phyloP scores from a whole-genome alignment of 2,113 vertebrate genomes.

The Puma concolor region DNA sequence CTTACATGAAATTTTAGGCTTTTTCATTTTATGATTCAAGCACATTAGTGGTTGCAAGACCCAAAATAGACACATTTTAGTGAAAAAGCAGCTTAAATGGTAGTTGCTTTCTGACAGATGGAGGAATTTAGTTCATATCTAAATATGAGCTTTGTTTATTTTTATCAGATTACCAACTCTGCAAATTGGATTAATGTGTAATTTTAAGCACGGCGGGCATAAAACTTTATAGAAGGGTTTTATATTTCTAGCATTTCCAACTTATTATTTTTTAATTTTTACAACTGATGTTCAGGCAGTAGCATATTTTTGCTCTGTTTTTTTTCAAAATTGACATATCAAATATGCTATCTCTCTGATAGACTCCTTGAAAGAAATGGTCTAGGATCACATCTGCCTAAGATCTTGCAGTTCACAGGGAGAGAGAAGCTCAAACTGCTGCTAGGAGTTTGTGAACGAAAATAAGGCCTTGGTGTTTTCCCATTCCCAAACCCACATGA shows the following conservation, averaged over 20 bases:
- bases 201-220: constrained; percentile 63
- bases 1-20: constrained; percentile 65
- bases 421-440: not conserved
- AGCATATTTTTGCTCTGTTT: constrained; percentile 23
- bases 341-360: constrained; percentile 38
- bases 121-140: constrained; percentile 67
- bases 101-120: constrained; percentile 69
- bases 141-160: constrained; percentile 77
- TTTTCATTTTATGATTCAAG: constrained; percentile 72
- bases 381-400: not conserved
- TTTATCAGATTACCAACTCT: constrained; percentile 78
- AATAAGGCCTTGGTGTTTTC: not conserved
- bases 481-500: not conserved
- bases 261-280: constrained; percentile 57
- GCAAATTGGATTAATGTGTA: constrained; percentile 77
- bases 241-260: constrained; percentile 67
- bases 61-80: constrained; percentile 65
- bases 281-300: not conserved
- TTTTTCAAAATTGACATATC: not conserved
- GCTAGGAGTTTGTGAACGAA: not conserved
- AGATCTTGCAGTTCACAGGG: not conserved
- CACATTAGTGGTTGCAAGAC: constrained; percentile 68
- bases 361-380: not conserved
- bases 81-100: constrained; percentile 48
- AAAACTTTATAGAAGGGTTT: constrained; percentile 66